phyloP scores from a whole-genome alignment of 2,113 vertebrate species.

The Uria aalge region DNA sequence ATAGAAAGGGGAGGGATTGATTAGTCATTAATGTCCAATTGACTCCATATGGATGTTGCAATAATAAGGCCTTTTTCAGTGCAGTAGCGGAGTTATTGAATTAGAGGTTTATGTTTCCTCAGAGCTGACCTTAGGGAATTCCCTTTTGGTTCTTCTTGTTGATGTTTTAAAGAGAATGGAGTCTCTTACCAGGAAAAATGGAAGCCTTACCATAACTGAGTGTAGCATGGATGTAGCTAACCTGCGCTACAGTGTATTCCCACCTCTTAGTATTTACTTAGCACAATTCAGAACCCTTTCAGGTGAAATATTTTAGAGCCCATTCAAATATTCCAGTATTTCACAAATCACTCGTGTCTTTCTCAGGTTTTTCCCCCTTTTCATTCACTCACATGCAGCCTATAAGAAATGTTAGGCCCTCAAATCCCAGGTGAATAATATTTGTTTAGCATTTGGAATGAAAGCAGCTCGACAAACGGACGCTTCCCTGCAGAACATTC shows the following conservation, averaged over 20 bases:
- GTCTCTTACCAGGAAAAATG: constrained; percentile 62
- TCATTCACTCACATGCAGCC: background rate
- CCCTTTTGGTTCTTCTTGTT: constrained; percentile 75
- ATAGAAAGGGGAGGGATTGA: constrained; percentile 83
- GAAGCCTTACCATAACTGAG: constrained; percentile 37
- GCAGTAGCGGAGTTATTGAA: constrained; percentile 81
- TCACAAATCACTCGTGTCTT: background rate
- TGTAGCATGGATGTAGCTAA: constrained; percentile 18
- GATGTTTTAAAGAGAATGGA: constrained; percentile 74
- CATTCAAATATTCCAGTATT: constrained; percentile 45
- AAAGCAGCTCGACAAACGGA: background rate
- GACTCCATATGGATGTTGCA: constrained; percentile 83
- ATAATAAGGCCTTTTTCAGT: constrained; percentile 80
- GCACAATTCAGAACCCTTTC: background rate
- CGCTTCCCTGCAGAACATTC: background rate
- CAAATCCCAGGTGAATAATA: constrained; percentile 10
- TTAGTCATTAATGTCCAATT: constrained; percentile 86
- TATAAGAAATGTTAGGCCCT: background rate
- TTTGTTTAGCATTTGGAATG: constrained; percentile 41
- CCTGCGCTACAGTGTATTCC: background rate
- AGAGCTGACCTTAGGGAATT: constrained; percentile 80
- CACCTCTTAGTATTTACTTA: constrained; percentile 16
- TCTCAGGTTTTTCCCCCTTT: background rate
- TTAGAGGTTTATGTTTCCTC: constrained; percentile 83
- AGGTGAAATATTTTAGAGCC: constrained; percentile 24